Conservation (phyloP, 2,113 vertebrate genomes). For the Zingel zingel region DNA sequence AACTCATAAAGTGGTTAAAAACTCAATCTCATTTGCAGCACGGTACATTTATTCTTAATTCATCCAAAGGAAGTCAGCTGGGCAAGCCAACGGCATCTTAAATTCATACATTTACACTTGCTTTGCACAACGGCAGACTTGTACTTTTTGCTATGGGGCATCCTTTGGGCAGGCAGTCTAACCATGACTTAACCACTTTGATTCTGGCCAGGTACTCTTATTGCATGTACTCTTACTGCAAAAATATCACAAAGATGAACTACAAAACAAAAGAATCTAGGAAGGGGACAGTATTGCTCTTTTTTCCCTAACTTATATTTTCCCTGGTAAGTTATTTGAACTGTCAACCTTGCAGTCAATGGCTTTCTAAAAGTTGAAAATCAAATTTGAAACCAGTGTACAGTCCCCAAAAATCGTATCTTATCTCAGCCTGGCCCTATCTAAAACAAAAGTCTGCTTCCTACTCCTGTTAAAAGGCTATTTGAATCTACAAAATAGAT, state of each 20-base stretch:
- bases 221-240: background rate
- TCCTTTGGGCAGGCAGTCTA: background rate
- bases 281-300: too few relatives aligned
- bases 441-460: background rate
- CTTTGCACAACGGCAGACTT: background rate
- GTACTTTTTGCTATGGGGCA: background rate
- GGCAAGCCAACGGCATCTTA: background rate
- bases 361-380: background rate
- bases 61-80: constrained; percentile 5
- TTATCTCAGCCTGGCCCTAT: background rate
- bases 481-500: background rate
- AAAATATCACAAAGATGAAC: background rate
- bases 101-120: background rate
- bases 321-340: background rate
- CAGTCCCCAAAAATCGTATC: background rate
- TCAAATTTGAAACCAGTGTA: background rate
- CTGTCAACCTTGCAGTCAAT: constrained; percentile 1
- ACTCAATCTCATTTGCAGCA: constrained; percentile 8
- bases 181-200: constrained; percentile 5
- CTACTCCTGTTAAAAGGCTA: background rate
- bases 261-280: background rate
- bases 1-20: constrained; percentile 22
- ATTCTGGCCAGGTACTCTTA: background rate
- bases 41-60: constrained; percentile 17
- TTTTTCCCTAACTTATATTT: background rate